Base-by-base conservation (phyloP, 35 echinoderm and acorn worm species). In the Patiria miniata region DNA sequence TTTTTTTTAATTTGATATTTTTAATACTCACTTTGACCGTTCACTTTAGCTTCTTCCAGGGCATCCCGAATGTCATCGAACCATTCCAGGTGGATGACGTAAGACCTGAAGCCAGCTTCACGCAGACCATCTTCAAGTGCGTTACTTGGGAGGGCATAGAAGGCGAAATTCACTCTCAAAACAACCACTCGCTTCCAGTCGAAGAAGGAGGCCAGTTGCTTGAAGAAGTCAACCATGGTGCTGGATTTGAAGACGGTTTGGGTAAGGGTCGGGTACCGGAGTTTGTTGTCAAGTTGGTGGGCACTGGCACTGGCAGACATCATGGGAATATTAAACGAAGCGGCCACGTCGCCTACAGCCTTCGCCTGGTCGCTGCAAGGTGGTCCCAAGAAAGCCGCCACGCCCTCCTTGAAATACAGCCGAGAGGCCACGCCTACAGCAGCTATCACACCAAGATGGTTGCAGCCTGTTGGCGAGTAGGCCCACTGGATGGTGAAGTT, bases 331-430 rank as follows among this genome's bases (percentile, higher is more conserved):
- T 89, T 89, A 51, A 52, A 37, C 1, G 51, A 60, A 1, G 78
- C 79, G 29, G 87, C 78, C 22, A 89, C 38, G 47, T 81, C 78
- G 18, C 51, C 78, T 3, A 81, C 39, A 16, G 78, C 36, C 2
- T n/a, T 42, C 0, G 55, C 54, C 9, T 52, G 37, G 4, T 15
- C 22, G 53, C 79, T 82, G 39, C 87, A 89, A 10, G 42, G 28
- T 37, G 87, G 87, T 61, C 87, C 87, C 37, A 89, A 81, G 26
- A 89, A 65, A n/a, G 56, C 87, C 16, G 36, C 36, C 26, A 26
- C 78, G 16, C 82, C 47, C 21, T 69, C 15, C 26, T 5, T 28
- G n/a, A 40, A 60, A 57, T 61, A 38, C 2, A 89, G 30, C 1
- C 0, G 22, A 17, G 87, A 38, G 1, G 87, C 87, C 17, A 19